Conservation (phyloP, 2,888 invertebrate species). For the Horisme vitalbata region DNA sequence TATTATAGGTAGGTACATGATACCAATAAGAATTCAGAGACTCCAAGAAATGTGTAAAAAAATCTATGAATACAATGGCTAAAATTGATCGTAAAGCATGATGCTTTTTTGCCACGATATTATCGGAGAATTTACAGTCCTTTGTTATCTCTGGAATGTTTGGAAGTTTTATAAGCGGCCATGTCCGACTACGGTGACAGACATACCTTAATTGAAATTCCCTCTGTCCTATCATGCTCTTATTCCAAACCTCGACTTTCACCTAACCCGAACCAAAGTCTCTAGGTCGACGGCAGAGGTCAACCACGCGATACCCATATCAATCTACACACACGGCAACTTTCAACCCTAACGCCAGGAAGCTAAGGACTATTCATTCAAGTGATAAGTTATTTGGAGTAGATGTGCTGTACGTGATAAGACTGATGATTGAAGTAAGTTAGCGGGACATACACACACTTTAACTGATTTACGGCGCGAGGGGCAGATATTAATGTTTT, state of each 20-base stretch:
- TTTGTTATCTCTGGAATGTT: no score
- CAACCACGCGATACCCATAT: constrained; percentile 54
- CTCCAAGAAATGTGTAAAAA: no score
- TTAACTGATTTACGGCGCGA: constrained; percentile 11
- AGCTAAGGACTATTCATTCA: constrained; percentile 31
- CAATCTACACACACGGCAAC: constrained; percentile 52
- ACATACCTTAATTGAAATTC: constrained; percentile 14
- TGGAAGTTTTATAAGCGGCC: no score
- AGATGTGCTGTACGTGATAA: constrained; percentile 57
- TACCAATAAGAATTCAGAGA: no score
- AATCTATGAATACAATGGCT: no score
- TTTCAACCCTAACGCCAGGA: constrained; percentile 37
- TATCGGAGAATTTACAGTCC: no score
- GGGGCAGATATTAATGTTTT: constrained; percentile 21
- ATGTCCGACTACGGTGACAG: not conserved
- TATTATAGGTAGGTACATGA: no score
- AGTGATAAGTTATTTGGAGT: constrained; percentile 37
- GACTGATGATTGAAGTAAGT: constrained; percentile 42
- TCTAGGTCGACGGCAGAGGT: constrained; percentile 72
- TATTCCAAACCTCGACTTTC: constrained; percentile 59
- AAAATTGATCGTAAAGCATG: no score
- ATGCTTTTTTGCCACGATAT: no score
- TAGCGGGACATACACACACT: constrained; percentile 38
- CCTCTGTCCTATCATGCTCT: constrained; percentile 30
- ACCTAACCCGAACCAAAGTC: constrained; percentile 62